These are phyloP conservation scores for Sycophaga agraensis DNA, from an alignment of 1,140 invertebrate species.

Conservation along the genomic window DNA sequence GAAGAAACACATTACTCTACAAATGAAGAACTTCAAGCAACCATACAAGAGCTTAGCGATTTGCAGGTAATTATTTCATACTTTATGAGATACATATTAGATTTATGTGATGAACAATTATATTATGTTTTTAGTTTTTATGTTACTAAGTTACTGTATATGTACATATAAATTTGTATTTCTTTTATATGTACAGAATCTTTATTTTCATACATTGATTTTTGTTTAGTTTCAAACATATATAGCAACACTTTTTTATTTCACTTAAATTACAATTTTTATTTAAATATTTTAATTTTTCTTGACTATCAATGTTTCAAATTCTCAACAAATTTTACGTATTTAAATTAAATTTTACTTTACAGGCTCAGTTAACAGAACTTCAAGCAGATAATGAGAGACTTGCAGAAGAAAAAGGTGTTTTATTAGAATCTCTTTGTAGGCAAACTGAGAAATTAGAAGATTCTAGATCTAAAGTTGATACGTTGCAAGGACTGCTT, in stretches of 20 bases:
- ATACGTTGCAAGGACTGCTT: slow-evolving; percentile 72
- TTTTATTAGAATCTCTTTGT: slow-evolving; percentile 87
- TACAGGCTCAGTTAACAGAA: slow-evolving; percentile 74
- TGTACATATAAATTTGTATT: no score
- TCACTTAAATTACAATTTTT: no score
- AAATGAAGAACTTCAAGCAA: slow-evolving; percentile 94
- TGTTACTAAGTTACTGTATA: no score
- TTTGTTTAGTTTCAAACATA: no score
- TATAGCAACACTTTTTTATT: no score
- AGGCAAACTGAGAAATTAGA: slow-evolving; percentile 89
- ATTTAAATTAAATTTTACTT: slow-evolving; percentile 5
- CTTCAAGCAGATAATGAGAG: slow-evolving; percentile 85
- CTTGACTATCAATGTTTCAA: background rate
- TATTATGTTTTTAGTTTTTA: background rate
- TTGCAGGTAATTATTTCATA: slow-evolving; percentile 62
- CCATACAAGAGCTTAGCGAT: slow-evolving; percentile 88
- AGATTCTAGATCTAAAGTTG: slow-evolving; percentile 73
- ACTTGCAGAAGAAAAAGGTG: slow-evolving; percentile 82
- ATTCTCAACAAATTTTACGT: background rate
- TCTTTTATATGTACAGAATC: no score
- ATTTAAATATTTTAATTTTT: no score
- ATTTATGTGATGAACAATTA: background rate
- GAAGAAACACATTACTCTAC: slow-evolving; percentile 70
- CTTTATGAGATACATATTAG: background rate
- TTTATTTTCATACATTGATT: no score